These are phyloP conservation scores for Drosophila azteca DNA, from an alignment of 1,140 invertebrate genomes.

Conservation along the genomic window DNA sequence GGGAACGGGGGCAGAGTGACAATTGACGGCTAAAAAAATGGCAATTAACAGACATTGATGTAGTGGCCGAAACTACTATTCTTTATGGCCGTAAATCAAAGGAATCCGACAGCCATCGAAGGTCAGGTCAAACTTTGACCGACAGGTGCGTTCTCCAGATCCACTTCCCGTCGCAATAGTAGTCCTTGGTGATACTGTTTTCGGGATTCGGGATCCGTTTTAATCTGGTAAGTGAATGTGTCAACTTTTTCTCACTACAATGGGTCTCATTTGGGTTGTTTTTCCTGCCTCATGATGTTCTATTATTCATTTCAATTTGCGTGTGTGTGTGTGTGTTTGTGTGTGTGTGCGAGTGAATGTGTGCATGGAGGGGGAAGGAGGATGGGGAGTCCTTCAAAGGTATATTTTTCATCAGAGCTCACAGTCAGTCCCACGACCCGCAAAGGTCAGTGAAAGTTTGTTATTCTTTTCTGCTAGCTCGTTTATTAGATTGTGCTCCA, in stretches of 20 bases:
- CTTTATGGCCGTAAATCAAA: conserved; percentile 71
- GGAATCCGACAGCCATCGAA: conserved; percentile 5
- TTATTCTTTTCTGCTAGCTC: conserved; percentile 53
- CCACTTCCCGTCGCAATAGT: conserved; percentile 17
- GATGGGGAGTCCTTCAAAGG: conserved; percentile 64
- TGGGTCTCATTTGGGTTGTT: conserved; percentile 71
- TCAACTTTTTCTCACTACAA: conserved; percentile 72
- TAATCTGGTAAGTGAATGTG: conserved; percentile 79
- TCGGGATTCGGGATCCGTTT: conserved; percentile 43
- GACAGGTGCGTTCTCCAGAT: conserved; percentile 17
- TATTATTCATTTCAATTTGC: conserved; percentile 76
- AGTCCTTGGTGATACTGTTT: not conserved
- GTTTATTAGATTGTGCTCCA: conserved; percentile 71
- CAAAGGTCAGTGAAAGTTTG: conserved; percentile 75
- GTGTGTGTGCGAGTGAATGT: not conserved
- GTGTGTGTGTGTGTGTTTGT: conserved; percentile 12
- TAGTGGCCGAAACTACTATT: conserved; percentile 38
- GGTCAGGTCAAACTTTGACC: conserved; percentile 17
- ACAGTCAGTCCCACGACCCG: conserved; percentile 16
- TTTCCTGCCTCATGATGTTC: conserved; percentile 71
- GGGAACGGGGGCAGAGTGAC: conserved; percentile 42
- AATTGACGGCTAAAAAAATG: conserved; percentile 74
- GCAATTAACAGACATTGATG: conserved; percentile 76
- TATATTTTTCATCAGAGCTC: conserved; percentile 70
- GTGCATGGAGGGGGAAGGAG: not conserved